phyloP scores from a whole-genome alignment of 2,888 invertebrate genomes.

The Pollenia angustigena region DNA sequence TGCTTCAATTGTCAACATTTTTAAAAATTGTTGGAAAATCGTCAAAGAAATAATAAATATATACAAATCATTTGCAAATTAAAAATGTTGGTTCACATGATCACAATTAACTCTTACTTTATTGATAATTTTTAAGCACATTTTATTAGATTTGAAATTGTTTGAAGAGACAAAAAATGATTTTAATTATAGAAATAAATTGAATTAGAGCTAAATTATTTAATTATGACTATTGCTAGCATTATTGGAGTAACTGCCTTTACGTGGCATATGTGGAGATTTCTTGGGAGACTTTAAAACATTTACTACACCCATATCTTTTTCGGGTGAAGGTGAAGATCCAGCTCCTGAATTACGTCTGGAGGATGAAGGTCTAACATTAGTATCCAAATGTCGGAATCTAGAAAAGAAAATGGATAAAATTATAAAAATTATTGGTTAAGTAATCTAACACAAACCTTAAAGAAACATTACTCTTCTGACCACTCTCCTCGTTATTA shows the following conservation, averaged over 20 bases:
- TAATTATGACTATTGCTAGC: conserved; percentile 76
- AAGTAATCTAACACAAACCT: conserved; percentile 85
- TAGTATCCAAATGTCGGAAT: conserved; percentile 94
- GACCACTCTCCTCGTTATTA: conserved; percentile 87
- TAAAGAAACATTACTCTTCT: conserved; percentile 88
- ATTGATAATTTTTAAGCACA: conserved; percentile 61
- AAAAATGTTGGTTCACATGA: not conserved
- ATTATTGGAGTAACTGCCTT: conserved; percentile 80
- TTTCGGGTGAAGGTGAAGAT: conserved; percentile 87
- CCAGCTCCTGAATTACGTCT: conserved; percentile 87
- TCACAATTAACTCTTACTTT: conserved; percentile 52
- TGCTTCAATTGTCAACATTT: too few relatives aligned
- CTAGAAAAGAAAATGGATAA: conserved; percentile 84
- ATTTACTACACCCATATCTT: conserved; percentile 81
- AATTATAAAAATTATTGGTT: not conserved
- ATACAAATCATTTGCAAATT: not conserved
- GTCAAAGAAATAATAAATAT: not conserved
- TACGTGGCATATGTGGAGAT: conserved; percentile 84
- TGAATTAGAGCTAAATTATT: conserved; percentile 37
- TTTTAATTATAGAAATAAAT: conserved; percentile 33
- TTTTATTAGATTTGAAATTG: conserved; percentile 34
- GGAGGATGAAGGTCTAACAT: conserved; percentile 89
- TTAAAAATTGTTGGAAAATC: too few relatives aligned
- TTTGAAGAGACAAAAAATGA: conserved; percentile 46
- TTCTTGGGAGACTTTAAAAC: conserved; percentile 85